phyloP scores from a whole-genome alignment of 1,140 invertebrate species.

The Anoplophora glabripennis region DNA sequence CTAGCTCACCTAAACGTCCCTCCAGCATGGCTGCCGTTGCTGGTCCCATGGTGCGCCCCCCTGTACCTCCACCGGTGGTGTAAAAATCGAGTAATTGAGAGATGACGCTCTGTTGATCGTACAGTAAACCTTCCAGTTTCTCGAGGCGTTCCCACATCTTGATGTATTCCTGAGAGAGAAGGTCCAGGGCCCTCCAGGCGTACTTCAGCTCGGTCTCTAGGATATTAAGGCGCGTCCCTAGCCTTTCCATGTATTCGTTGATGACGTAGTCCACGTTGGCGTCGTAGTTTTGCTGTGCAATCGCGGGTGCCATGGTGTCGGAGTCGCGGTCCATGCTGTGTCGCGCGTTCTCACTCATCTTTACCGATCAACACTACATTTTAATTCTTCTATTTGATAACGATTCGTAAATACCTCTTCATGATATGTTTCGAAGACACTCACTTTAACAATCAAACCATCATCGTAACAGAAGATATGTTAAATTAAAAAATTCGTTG shows the following conservation, averaged over 20 bases:
- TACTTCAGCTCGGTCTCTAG: slow-evolving; percentile 87
- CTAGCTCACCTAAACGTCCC: slow-evolving; percentile 49
- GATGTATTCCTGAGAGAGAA: slow-evolving; percentile 87
- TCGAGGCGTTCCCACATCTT: slow-evolving; percentile 92
- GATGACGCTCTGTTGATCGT: slow-evolving; percentile 89
- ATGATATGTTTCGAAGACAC: slow-evolving; percentile 26
- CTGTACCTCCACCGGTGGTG: slow-evolving; percentile 41
- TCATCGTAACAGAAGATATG: no score
- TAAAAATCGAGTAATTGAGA: slow-evolving; percentile 82
- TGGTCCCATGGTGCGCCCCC: slow-evolving; percentile 30
- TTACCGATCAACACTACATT: slow-evolving; percentile 11
- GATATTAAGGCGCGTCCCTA: slow-evolving; percentile 79
- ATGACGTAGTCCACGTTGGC: slow-evolving; percentile 67
- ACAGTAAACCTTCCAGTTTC: slow-evolving; percentile 83
- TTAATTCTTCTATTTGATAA: neutral
- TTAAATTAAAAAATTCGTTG: slow-evolving; percentile 26
- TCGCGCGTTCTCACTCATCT: slow-evolving; percentile 31
- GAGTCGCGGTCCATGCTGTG: slow-evolving; percentile 29
- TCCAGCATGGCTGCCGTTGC: slow-evolving; percentile 23
- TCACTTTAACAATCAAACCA: neutral
- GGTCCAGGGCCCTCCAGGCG: slow-evolving; percentile 86
- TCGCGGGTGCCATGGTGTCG: slow-evolving; percentile 41
- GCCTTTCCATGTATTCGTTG: slow-evolving; percentile 84
- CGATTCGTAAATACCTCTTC: slow-evolving; percentile 8
- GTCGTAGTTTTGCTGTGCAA: slow-evolving; percentile 41